Evolutionary conservation across 1,140 invertebrate genomes (phyloP).

Genomic region (Ips typographus): DNA sequence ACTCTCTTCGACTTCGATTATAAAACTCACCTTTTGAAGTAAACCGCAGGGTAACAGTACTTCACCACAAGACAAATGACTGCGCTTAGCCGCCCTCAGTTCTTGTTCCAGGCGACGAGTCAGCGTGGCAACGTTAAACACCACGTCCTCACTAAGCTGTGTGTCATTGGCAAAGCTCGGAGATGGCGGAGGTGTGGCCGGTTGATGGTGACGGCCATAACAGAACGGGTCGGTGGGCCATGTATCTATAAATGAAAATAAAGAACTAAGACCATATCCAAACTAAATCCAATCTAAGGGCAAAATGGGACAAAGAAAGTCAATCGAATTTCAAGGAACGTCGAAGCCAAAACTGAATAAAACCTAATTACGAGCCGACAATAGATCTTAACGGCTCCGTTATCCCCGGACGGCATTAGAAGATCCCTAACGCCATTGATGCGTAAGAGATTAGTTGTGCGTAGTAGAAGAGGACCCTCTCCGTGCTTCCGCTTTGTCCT

Average conservation of each 20-base stretch:
- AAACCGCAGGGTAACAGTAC: conserved; percentile 78
- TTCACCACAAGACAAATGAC: conserved; percentile 75
- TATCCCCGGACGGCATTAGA: not conserved
- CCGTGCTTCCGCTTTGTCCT: conserved; percentile 7
- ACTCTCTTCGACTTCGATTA: too few relatives aligned
- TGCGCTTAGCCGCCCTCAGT: conserved; percentile 73
- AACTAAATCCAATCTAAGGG: too few relatives aligned
- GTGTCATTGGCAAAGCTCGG: conserved; percentile 15
- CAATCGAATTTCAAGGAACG: too few relatives aligned
- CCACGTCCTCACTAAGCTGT: conserved; percentile 32
- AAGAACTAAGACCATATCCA: too few relatives aligned
- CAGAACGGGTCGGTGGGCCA: conserved; percentile 38
- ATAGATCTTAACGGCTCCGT: conserved; percentile 15
- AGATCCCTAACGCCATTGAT: conserved; percentile 17
- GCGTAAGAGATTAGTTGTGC: conserved; percentile 25
- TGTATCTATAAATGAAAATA: conserved; percentile 33
- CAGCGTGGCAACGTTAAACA: conserved; percentile 56
- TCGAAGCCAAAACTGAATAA: too few relatives aligned
- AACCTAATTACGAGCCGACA: conserved; percentile 12
- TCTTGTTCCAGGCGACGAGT: conserved; percentile 72
- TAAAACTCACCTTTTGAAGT: conserved; percentile 58
- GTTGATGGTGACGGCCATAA: conserved; percentile 26
- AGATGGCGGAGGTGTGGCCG: conserved; percentile 9
- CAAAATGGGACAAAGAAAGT: too few relatives aligned
- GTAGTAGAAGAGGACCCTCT: conserved; percentile 15